A percentile compares a stretch with the other conserved stretches of the same genome.
Evolutionary conservation across 2,797 vertebrate genomes (phyloP).

Genomic region (Sarcophilus harrisii): DNA sequence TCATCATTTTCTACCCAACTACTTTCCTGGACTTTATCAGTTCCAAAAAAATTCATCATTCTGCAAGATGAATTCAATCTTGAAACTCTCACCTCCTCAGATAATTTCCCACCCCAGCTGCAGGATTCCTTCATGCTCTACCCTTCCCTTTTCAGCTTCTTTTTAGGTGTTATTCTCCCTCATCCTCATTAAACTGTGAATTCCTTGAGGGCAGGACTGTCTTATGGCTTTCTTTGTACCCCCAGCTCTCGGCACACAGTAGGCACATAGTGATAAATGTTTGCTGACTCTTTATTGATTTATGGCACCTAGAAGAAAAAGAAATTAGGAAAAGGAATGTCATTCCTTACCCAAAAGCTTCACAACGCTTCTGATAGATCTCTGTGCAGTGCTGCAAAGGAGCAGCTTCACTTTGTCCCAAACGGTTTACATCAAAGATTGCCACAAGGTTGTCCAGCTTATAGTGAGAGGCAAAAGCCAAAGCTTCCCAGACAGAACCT

Average conservation of each 20-base stretch:
- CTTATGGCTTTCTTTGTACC: not conserved
- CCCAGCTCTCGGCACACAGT: not conserved
- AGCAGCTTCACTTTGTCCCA: slow-evolving; percentile 89
- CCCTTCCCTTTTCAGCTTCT: not conserved
- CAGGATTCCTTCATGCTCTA: not conserved
- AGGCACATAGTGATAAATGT: not conserved
- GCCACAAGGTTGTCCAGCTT: slow-evolving; percentile 91
- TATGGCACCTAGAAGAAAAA: not conserved
- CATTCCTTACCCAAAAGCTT: slow-evolving; percentile 91
- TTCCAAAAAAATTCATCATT: not conserved
- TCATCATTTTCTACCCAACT: not conserved
- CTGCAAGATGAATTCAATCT: not conserved
- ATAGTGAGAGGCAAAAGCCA: slow-evolving; percentile 92
- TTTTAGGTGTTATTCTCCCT: not conserved
- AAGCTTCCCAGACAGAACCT: slow-evolving; percentile 93
- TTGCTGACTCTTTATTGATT: not conserved
- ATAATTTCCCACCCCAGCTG: not conserved
- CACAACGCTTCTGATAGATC: slow-evolving; percentile 89
- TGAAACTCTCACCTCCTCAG: not conserved
- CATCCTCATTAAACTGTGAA: not conserved
- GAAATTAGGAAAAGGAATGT: not conserved
- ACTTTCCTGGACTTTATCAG: not conserved
- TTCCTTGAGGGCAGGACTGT: not conserved
- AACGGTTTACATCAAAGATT: slow-evolving; percentile 91
- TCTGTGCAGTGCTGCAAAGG: slow-evolving; percentile 89